Evolutionary conservation across 1,140 invertebrate genomes (phyloP).

Genomic region (Drosophila sturtevanti): DNA sequence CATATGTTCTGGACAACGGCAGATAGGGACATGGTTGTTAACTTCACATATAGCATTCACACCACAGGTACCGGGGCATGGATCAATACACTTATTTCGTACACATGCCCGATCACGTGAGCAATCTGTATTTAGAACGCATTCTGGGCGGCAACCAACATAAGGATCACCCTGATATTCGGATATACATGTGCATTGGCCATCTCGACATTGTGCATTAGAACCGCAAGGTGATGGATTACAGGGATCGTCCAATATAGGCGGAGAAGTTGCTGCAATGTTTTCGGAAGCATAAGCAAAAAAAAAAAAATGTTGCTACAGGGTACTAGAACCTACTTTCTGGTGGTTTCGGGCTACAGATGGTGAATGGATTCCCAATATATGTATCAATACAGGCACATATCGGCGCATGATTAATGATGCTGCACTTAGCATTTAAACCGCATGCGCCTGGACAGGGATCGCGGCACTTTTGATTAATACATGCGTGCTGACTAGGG

Average conservation of each 20-base stretch:
- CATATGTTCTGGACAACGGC: constrained; percentile 88
- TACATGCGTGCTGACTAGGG: constrained; percentile 90
- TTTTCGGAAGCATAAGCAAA: constrained; percentile 13
- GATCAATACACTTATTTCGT: constrained; percentile 91
- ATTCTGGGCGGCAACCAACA: constrained; percentile 91
- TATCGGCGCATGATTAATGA: constrained; percentile 85
- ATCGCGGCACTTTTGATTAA: constrained; percentile 90
- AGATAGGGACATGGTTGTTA: constrained; percentile 89
- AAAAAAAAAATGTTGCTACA: background rate
- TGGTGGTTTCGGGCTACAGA: constrained; percentile 85
- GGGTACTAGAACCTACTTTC: constrained; percentile 50
- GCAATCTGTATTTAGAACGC: constrained; percentile 93
- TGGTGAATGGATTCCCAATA: constrained; percentile 89
- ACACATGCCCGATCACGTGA: constrained; percentile 88
- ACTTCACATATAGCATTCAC: constrained; percentile 90
- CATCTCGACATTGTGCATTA: constrained; percentile 91
- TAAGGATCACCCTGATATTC: constrained; percentile 94
- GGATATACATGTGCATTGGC: constrained; percentile 90
- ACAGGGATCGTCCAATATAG: constrained; percentile 84
- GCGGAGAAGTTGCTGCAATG: constrained; percentile 58
- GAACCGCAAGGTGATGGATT: constrained; percentile 92
- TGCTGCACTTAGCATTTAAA: constrained; percentile 88
- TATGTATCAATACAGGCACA: constrained; percentile 88
- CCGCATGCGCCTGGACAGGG: constrained; percentile 94
- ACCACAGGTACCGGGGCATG: constrained; percentile 91